phyloP scores from a whole-genome alignment of 2,797 vertebrate genomes.

The Xiphorhynchus erythropygius region DNA sequence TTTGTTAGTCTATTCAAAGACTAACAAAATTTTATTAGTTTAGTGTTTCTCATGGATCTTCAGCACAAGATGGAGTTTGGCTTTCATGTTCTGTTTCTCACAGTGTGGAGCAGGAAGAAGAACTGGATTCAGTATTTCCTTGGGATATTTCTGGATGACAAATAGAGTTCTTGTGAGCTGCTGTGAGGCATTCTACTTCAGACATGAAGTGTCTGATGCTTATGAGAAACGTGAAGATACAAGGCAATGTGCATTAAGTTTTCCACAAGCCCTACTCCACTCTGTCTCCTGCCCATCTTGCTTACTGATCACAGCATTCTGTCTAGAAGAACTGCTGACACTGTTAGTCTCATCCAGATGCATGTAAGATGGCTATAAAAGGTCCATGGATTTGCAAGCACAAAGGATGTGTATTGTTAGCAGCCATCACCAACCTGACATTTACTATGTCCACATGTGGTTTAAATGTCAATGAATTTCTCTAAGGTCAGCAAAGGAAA shows the following conservation, averaged over 20 bases:
- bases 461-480: not conserved
- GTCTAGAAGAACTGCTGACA: not conserved
- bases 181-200: not conserved
- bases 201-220: not conserved
- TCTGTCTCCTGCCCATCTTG: not conserved
- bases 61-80: not conserved
- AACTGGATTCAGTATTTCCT: not conserved
- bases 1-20: not conserved
- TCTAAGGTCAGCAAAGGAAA: not conserved
- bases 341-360: not conserved
- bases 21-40: not conserved
- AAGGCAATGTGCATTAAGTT: not conserved
- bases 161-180: not conserved
- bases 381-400: not conserved
- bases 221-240: not conserved
- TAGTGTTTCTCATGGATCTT: not conserved
- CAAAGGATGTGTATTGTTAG: not conserved
- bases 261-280: not conserved
- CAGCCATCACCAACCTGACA: not conserved
- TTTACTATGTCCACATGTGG: not conserved
- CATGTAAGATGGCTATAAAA: not conserved
- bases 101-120: not conserved
- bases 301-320: not conserved
- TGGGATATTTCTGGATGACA: not conserved
- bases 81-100: not conserved